These are phyloP conservation scores for Boloria selene DNA, from an alignment of 2,888 invertebrate species.

Conservation along the genomic window DNA sequence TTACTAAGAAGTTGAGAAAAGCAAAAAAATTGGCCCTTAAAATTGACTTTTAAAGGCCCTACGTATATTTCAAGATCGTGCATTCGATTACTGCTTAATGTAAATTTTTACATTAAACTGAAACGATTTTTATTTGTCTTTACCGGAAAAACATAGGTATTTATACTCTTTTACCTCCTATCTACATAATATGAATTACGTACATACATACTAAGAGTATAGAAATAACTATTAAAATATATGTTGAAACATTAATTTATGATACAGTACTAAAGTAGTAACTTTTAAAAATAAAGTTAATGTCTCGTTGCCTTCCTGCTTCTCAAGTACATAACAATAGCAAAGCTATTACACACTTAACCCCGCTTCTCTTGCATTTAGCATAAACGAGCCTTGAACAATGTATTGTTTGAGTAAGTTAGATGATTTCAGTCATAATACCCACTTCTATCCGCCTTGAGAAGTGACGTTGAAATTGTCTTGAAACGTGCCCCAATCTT, in stretches of 20 bases:
- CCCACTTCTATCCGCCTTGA: slow-evolving; percentile 29
- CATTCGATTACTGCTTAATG: too few relatives aligned
- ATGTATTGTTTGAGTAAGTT: slow-evolving; percentile 42
- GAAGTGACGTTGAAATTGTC: slow-evolving; percentile 33
- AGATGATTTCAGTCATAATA: slow-evolving; percentile 35
- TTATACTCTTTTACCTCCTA: too few relatives aligned
- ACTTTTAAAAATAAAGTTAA: slow-evolving; percentile 7
- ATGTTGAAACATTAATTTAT: background rate
- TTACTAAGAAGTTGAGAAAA: background rate
- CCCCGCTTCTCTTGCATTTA: slow-evolving; percentile 35
- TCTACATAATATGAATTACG: too few relatives aligned
- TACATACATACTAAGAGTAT: too few relatives aligned
- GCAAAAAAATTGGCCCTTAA: background rate
- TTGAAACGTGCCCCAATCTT: slow-evolving; percentile 14
- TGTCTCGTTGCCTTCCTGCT: slow-evolving; percentile 7
- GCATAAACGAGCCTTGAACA: slow-evolving; percentile 38
- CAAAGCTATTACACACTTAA: slow-evolving; percentile 36
- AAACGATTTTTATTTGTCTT: too few relatives aligned
- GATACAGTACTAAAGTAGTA: background rate
- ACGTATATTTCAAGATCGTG: too few relatives aligned
- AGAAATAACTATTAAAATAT: too few relatives aligned
- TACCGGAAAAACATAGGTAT: too few relatives aligned
- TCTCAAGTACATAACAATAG: slow-evolving; percentile 15
- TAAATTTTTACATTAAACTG: too few relatives aligned
- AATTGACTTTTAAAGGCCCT: too few relatives aligned